These are phyloP conservation scores for Trichacis sp. DNA, from an alignment of 2,888 invertebrate species.

Conservation along the genomic window DNA sequence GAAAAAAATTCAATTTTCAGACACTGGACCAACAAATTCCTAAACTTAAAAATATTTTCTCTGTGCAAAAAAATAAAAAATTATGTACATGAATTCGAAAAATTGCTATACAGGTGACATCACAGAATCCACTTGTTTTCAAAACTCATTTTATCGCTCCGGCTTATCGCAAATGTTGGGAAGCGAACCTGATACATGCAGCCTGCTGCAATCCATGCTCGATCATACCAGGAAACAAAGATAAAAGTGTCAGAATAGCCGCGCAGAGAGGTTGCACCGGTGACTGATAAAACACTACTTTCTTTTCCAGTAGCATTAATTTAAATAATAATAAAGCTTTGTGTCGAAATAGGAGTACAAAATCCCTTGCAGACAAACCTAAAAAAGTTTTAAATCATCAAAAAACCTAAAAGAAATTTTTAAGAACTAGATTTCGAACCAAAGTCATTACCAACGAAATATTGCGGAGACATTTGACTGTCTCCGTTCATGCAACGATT, in stretches of 20 bases:
- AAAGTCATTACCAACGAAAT: slow-evolving; percentile 75
- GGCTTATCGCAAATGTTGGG: too few relatives aligned
- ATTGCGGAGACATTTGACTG: slow-evolving; percentile 74
- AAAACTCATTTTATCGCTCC: too few relatives aligned
- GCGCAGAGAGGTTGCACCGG: slow-evolving; percentile 92
- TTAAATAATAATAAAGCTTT: slow-evolving; percentile 94
- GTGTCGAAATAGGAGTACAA: slow-evolving; percentile 89
- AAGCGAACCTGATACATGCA: slow-evolving; percentile 81
- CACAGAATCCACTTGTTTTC: too few relatives aligned
- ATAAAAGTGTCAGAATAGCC: slow-evolving; percentile 87
- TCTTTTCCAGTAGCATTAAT: slow-evolving; percentile 86
- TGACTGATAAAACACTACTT: slow-evolving; percentile 91
- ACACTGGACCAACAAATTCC: too few relatives aligned
- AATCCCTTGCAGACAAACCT: slow-evolving; percentile 86
- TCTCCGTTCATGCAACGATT: slow-evolving; percentile 82
- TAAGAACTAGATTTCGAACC: neutral
- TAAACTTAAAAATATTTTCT: too few relatives aligned
- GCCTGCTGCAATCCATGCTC: slow-evolving; percentile 86
- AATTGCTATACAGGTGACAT: too few relatives aligned
- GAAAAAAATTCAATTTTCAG: too few relatives aligned
- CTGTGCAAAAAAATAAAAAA: too few relatives aligned
- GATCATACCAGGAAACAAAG: slow-evolving; percentile 90
- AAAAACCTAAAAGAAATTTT: too few relatives aligned
- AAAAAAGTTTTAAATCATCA: too few relatives aligned
- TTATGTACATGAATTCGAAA: too few relatives aligned